Evolutionary conservation across 2,888 invertebrate species (phyloP), one percentile per base, ranked within the genome.

Genomic region (Cheilosia grossa): DNA sequence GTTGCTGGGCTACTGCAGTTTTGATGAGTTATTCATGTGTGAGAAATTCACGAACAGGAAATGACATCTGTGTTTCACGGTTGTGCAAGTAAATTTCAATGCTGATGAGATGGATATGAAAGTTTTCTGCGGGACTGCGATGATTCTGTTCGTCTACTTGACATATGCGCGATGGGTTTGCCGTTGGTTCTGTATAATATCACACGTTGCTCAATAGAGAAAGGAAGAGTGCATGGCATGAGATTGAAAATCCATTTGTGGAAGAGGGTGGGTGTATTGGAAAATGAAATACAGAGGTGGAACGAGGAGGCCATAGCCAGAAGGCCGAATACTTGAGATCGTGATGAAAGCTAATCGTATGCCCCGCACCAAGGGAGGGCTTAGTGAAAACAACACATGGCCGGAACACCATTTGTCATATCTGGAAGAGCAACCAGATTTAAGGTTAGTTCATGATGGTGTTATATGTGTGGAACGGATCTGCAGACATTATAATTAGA

Each of bases 1-100:
- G 40, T 27, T 49, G 64, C 53, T 51, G 56, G 40, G 40, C 75
- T 67, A 42, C 70, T 53, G 66, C 63, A 21, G 19, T 63, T 47
- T 54, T 56, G 59, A 49, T 56, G 59, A 49, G 72, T 72, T 72
- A 77, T 70, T 81, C 81, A 85, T 81, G 85, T 81, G 85, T 85
- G 72, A 81, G 85, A 85, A 81, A 67, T 81, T 81, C 75, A 85
- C 67, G 85, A 85, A 81, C 75, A 85, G 85, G 85, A 85, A 85
- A 63, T 72, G 5, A 51, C 40, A 66, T 44, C 47, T 47, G 17
- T 44, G 7, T 6, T n/a, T 44, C 15, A 1, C n/a, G 2, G 21
- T n/a, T n/a, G 30, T 63, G 17, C 37, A 80, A 47, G 64, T 63
- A 70, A 63, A 70, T 58, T 64, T 58, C 44, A 49, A 44, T 42